Evolutionary conservation across 2,113 vertebrate genomes (phyloP).

Genomic region (Bettongia penicillata): DNA sequence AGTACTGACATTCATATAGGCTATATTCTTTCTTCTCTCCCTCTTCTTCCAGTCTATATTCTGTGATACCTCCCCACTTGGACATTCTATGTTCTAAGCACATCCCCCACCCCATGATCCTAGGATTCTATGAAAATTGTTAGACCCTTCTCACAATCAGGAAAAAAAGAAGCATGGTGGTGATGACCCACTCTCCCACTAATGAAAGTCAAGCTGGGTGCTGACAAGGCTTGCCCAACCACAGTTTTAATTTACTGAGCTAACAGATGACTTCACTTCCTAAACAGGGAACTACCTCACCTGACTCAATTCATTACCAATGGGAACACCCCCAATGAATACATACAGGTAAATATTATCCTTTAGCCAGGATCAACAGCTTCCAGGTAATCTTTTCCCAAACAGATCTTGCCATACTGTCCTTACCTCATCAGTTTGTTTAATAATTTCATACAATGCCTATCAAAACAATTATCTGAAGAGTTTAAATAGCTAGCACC

Average conservation of each 20-base stretch:
- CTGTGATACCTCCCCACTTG: neutral
- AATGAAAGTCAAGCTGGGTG: neutral
- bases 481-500: constrained; percentile 51
- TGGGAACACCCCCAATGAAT: neutral
- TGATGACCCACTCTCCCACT: neutral
- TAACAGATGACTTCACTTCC: constrained; percentile 2
- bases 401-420: constrained; percentile 5
- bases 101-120: neutral
- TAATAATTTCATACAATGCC: constrained; percentile 57
- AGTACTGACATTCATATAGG: neutral
- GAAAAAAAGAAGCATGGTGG: neutral
- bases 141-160: neutral
- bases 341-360: constrained; percentile 31
- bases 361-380: constrained; percentile 33
- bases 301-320: neutral
- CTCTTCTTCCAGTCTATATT: neutral
- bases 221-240: neutral
- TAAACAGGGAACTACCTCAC: neutral
- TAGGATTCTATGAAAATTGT: neutral
- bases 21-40: neutral
- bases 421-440: constrained; percentile 38
- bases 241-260: neutral
- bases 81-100: neutral
- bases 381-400: constrained; percentile 36
- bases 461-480: constrained; percentile 35